Evolutionary conservation across 2,113 vertebrate genomes (phyloP).

Genomic region (Ptilonorhynchus violaceus): DNA sequence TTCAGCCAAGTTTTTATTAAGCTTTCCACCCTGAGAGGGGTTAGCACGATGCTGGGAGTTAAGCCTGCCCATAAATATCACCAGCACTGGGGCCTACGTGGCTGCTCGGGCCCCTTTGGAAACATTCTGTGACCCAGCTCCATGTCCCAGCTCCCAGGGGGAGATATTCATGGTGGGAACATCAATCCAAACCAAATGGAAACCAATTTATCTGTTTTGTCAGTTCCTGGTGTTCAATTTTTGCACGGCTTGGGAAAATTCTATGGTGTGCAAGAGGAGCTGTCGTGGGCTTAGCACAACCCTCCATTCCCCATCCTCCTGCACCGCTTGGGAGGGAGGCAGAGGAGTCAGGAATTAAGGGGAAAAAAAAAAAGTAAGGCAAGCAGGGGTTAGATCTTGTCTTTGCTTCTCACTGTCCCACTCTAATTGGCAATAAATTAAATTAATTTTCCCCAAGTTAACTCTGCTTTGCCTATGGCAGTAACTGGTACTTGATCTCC

Average conservation of each 20-base stretch:
- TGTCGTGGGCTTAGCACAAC: not conserved
- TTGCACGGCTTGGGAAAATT: not conserved
- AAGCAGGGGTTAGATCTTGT: not conserved
- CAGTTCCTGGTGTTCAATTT: not conserved
- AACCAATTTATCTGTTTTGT: not conserved
- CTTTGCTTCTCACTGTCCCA: not conserved
- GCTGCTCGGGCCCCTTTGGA: not conserved
- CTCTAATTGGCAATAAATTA: not conserved
- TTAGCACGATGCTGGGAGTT: conserved; percentile 7
- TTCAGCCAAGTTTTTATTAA: not conserved
- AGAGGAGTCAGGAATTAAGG: not conserved
- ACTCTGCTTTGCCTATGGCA: not conserved
- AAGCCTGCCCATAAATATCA: conserved; percentile 20
- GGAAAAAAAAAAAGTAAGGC: not conserved
- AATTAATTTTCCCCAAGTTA: not conserved
- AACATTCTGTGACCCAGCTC: not conserved
- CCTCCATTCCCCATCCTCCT: not conserved
- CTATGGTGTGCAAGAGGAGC: not conserved
- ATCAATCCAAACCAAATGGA: not conserved
- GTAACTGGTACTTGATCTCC: not conserved
- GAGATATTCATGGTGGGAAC: not conserved
- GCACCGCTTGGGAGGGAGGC: not conserved
- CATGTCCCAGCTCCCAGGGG: not conserved
- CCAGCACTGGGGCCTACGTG: not conserved
- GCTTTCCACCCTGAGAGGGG: not conserved